phyloP scores from a whole-genome alignment of 2,797 vertebrate species.

The Dromococcyx pavoninus region DNA sequence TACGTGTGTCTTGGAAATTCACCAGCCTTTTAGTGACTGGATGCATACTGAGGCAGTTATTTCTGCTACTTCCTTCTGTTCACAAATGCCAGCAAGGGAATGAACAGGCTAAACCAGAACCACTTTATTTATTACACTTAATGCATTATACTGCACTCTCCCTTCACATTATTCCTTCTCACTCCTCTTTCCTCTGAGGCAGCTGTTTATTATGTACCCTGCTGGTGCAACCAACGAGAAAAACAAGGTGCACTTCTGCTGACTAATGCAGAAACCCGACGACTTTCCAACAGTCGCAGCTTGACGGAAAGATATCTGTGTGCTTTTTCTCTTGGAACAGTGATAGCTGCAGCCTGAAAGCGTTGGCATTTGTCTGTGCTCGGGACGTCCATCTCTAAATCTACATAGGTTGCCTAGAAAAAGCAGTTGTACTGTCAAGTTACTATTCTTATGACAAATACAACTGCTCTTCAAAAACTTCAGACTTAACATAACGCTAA shows the following conservation, averaged over 20 bases:
- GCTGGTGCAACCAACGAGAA: conserved; percentile 38
- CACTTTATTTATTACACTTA: neutral
- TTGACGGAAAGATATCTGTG: neutral
- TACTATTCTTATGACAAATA: neutral
- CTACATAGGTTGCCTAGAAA: neutral
- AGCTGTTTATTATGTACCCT: conserved; percentile 10
- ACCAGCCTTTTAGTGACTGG: neutral
- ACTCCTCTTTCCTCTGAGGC: neutral
- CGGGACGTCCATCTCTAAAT: neutral
- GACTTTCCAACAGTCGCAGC: neutral
- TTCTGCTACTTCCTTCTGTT: neutral
- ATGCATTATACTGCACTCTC: neutral
- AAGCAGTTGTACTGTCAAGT: neutral
- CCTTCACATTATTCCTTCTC: neutral
- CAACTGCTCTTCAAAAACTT: neutral
- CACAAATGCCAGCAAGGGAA: neutral
- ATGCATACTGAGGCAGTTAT: neutral
- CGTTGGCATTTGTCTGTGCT: neutral
- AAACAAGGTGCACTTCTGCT: conserved; percentile 12
- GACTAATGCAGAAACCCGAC: conserved; percentile 5
- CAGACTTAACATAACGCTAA: neutral
- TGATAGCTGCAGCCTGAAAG: neutral
- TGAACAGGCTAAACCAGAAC: neutral
- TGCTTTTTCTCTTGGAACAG: neutral
- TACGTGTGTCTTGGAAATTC: neutral